Conservation (phyloP, 2,888 invertebrate genomes). For the Acholoe squamosa region DNA sequence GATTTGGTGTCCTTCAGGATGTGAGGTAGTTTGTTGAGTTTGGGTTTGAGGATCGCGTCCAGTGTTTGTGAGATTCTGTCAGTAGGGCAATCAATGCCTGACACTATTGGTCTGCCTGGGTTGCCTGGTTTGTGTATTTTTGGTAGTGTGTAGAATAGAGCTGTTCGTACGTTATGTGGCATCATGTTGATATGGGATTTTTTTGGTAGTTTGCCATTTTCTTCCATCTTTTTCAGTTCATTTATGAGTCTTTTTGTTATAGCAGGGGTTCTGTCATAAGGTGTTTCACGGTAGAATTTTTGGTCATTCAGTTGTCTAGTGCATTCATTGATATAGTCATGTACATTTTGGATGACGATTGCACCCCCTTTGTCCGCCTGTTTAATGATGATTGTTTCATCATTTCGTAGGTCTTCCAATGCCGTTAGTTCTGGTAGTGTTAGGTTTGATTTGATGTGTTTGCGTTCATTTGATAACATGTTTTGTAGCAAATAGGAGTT, state of each 20-base stretch:
- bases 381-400: background rate
- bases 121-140: background rate
- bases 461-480: background rate
- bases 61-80: background rate
- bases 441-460: background rate
- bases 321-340: background rate
- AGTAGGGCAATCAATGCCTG: no score
- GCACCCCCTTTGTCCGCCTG: background rate
- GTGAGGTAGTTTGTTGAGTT: background rate
- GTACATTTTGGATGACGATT: background rate
- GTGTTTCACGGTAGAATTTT: background rate
- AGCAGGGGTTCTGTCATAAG: background rate
- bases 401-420: background rate
- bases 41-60: background rate
- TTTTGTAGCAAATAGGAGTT: background rate
- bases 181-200: background rate
- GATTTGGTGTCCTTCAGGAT: background rate
- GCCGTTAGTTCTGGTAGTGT: background rate
- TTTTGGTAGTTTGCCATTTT: background rate
- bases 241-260: background rate
- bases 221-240: background rate
- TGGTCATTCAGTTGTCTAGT: background rate
- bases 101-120: background rate
- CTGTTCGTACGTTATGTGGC: background rate
- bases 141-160: background rate